phyloP scores from a whole-genome alignment of 2,113 vertebrate genomes.

The Pseudolaguvia tuberculata region DNA sequence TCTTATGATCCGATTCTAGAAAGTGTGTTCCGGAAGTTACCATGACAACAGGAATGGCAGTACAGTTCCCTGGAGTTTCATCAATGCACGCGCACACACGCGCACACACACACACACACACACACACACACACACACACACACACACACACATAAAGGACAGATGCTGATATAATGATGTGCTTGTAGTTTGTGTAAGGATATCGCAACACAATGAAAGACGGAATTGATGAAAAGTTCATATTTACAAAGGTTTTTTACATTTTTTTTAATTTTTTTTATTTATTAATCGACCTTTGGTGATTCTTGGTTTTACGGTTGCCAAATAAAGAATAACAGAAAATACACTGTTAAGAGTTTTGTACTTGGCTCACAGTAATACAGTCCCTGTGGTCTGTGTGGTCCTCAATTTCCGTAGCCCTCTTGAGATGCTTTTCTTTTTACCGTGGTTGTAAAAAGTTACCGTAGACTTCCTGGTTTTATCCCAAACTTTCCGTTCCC shows the following conservation, averaged over 20 bases:
- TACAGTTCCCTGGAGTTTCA: constrained; percentile 35
- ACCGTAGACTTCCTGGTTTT: too few species aligned
- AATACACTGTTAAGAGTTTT: too few species aligned
- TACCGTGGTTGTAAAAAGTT: neutral
- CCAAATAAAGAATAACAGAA: too few species aligned
- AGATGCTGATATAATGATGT: constrained; percentile 30
- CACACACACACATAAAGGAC: neutral
- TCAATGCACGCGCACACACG: neutral
- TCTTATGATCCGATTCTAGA: constrained; percentile 1
- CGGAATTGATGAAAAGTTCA: neutral
- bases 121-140: neutral
- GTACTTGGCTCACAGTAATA: neutral
- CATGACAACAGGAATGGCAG: constrained; percentile 34
- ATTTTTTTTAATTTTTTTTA: neutral
- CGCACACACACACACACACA: neutral
- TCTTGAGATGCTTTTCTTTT: neutral
- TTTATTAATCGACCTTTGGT: neutral
- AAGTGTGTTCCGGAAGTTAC: constrained; percentile 24
- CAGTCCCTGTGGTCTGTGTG: neutral
- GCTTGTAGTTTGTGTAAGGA: constrained; percentile 14
- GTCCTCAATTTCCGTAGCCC: neutral
- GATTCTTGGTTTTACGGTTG: neutral
- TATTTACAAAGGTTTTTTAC: neutral
- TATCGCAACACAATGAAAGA: constrained; percentile 1
- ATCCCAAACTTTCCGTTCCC: too few species aligned